Evolutionary conservation across 1,140 invertebrate species (phyloP), one percentile per base, ranked within the genome.

Genomic region (Drosophila nasuta): DNA sequence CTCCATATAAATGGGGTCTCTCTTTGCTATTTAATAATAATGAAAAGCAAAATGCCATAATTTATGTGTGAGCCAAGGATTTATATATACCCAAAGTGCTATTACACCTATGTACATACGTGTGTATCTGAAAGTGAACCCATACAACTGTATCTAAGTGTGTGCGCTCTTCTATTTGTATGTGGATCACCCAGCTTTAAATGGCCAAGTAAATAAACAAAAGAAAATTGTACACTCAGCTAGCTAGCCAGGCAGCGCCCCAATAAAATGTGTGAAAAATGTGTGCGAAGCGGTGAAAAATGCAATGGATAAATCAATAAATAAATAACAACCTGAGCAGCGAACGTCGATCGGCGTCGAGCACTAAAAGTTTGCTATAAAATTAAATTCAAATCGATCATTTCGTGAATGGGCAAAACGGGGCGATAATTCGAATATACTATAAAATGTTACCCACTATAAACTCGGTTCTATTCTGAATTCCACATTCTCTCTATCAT

Each of bases 131-230:
- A 25, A 25, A 25, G 20, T 3, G 49, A 25, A 25, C 20, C 3
- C 20, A 25, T 0, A 25, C 20, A 25, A 25, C 0, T 38, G 13
- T 45, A 20, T 54, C 52, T 59, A 48, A 33, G 64, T 49, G 62
- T 78, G 57, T 30, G 45, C 46, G 64, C 51, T 59, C 28, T 46
- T 60, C 48, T 73, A 73, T 67, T 77, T 77, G 80, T 71, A 79
- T 85, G 78, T 86, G 64, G 80, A 86, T 83, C 82, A 78, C 52
- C 49, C 60, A 62, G 73, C 38, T 56, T 69, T 64, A 69, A 85
- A 90, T 88, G 81, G 85, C 78, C 86, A 89, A 88, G 85, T 88
- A 88, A 88, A 88, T 88, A 88, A 88, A 88, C 85, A 88, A 88
- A 89, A 71, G 70, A 75, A 80, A 63, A 81, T 85, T 85, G 88